These are phyloP conservation scores for Cyanistes caeruleus DNA, from an alignment of 2,113 vertebrate species.

Conservation along the genomic window DNA sequence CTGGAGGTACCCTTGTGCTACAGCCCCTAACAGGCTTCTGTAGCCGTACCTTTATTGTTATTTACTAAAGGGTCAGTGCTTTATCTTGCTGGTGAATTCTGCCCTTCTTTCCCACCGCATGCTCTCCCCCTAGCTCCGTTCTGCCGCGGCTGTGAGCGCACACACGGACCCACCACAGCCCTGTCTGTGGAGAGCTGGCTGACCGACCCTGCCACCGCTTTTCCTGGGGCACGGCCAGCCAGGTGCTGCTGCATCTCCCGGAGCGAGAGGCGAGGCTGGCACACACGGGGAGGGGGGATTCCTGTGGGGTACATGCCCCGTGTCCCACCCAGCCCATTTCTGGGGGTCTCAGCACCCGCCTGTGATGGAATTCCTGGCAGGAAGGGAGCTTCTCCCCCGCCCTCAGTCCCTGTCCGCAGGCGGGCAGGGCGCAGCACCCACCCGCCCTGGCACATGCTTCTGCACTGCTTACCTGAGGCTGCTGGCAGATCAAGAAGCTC, in stretches of 20 bases:
- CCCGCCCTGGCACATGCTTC: background rate
- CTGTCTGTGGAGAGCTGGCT: background rate
- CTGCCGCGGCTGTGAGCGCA: rapidly evolving
- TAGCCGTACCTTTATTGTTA: rapidly evolving
- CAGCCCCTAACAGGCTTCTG: background rate
- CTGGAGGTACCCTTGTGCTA: background rate
- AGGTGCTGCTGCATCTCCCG: rapidly evolving
- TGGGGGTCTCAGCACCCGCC: background rate
- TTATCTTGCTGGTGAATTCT: background rate
- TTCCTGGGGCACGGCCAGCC: rapidly evolving
- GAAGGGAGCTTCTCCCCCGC: background rate
- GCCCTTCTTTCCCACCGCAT: background rate
- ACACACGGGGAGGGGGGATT: too few species aligned
- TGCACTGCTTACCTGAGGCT: conserved; percentile 10
- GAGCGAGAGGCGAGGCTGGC: background rate
- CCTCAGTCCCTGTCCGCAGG: background rate
- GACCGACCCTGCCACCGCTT: rapidly evolving
- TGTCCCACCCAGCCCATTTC: background rate
- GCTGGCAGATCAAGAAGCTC: background rate
- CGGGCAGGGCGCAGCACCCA: background rate
- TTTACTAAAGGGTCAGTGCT: background rate
- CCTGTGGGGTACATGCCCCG: rapidly evolving
- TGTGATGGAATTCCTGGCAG: rapidly evolving
- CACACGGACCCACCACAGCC: rapidly evolving
- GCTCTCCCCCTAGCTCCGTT: background rate